Evolutionary conservation across 2,888 invertebrate genomes (phyloP).

Genomic region (Heteromyza rotundicornis): DNA sequence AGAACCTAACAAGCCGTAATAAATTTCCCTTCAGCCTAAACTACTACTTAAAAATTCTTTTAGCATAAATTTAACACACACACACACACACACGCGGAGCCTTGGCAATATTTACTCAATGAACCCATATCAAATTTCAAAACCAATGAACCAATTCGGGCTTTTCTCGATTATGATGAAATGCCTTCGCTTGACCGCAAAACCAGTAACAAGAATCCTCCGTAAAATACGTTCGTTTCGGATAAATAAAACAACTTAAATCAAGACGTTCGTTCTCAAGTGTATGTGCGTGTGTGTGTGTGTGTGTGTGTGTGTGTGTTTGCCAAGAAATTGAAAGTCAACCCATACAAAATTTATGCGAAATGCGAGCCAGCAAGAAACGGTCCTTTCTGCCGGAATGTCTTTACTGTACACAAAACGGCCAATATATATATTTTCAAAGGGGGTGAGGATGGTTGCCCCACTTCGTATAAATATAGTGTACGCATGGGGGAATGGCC

Average conservation of each 20-base stretch:
- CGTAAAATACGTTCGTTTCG: neutral
- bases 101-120: conserved; percentile 28
- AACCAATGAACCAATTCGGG: conserved; percentile 31
- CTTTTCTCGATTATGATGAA: conserved; percentile 19
- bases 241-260: conserved; percentile 25
- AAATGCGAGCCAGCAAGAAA: neutral
- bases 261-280: conserved; percentile 19
- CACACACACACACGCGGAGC: conserved; percentile 7
- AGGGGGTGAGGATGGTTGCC: too few relatives aligned
- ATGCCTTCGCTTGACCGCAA: conserved; percentile 13
- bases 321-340: conserved; percentile 21
- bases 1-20: conserved; percentile 18
- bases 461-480: neutral
- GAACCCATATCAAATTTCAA: conserved; percentile 37
- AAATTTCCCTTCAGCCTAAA: conserved; percentile 7
- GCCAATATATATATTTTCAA: too few relatives aligned
- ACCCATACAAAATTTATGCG: conserved; percentile 20
- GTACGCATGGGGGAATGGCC: neutral
- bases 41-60: conserved; percentile 8
- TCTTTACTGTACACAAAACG: too few relatives aligned
- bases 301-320: conserved; percentile 8
- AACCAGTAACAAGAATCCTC: neutral
- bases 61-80: conserved; percentile 21
- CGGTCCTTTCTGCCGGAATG: neutral
- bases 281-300: conserved; percentile 2